Conservation (phyloP, 1,140 invertebrate species). For the Odontomachus brunneus region DNA sequence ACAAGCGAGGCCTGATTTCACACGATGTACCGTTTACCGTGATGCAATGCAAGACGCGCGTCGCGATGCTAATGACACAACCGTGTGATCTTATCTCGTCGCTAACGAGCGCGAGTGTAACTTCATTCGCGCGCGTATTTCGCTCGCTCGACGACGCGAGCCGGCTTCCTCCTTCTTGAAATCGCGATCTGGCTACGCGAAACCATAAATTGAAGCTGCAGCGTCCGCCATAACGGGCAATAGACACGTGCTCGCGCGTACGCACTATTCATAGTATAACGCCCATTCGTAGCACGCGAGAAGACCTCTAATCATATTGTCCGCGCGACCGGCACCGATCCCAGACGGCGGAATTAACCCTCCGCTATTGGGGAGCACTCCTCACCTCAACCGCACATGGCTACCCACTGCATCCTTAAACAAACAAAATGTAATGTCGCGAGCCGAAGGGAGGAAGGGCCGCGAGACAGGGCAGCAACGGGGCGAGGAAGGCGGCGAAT, state of each 20-base stretch:
- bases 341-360: conserved; percentile 18
- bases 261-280: conserved; percentile 49
- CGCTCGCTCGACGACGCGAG: too few relatives aligned
- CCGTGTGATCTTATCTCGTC: background rate
- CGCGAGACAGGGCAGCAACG: background rate
- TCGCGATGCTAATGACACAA: background rate
- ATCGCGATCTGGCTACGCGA: background rate
- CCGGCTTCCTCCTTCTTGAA: background rate
- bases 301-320: conserved; percentile 39
- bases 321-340: background rate
- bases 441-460: background rate
- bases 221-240: background rate
- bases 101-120: background rate
- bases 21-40: background rate
- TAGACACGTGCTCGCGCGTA: conserved; percentile 50
- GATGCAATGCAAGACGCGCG: background rate
- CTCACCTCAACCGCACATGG: conserved; percentile 48
- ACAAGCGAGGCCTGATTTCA: background rate
- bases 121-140: background rate
- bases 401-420: conserved; percentile 33
- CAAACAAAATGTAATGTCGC: conserved; percentile 57
- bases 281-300: conserved; percentile 39
- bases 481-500: conserved; percentile 25
- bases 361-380: conserved; percentile 19
- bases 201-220: conserved; percentile 22